Evolutionary conservation across 1,140 invertebrate genomes (phyloP), one percentile per base, ranked within the genome.

Genomic region (Hydropsyche tenuis): DNA sequence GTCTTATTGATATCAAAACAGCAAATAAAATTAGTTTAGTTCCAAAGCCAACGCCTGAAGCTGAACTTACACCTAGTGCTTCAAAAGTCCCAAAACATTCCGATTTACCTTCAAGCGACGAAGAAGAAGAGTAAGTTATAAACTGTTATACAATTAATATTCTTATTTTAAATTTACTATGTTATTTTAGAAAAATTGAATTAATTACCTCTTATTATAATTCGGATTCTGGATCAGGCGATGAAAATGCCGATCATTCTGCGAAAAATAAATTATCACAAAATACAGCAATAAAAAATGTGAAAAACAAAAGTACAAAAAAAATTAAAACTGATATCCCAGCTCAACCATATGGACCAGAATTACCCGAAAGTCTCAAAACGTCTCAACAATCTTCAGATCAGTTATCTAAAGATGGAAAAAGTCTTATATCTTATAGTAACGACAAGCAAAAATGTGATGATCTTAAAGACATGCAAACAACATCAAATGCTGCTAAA

Each of bases 181-280:
- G 51, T 70, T 74, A 3, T 51, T 74, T 74, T 62, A 77, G 76
- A 45, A 77, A 69, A 51, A 77, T 77, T n/a, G 73, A 75, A 45
- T 43, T 77, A 22, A 77, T 77, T 12, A 77, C 76, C 0, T 77
- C 76, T 27, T 77, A 75, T 27, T 73, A 77, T 46, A 77, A 77
- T 73, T 73, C 73, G n/a, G 76, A 77, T 73, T 77, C 76, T 11
- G 73, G 70, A 9, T 70, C 73, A 7, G 76, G 73, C 7, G 76
- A 77, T 11, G 75, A 77, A 25, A 74, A 63, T 42, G 42, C 1
- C 48, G 66, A 63, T 37, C 73, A 75, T n/a, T 64, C 69, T 72
- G 62, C 63, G 23, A 73, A 72, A 42, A 16, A 65, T 11, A 69
- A 68, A 51, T 22, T 1, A 56, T 53, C 27, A n/a, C 16, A 18